These are phyloP conservation scores for Malurus alboscapulatus DNA, from an alignment of 2,113 vertebrate species.

Conservation along the genomic window DNA sequence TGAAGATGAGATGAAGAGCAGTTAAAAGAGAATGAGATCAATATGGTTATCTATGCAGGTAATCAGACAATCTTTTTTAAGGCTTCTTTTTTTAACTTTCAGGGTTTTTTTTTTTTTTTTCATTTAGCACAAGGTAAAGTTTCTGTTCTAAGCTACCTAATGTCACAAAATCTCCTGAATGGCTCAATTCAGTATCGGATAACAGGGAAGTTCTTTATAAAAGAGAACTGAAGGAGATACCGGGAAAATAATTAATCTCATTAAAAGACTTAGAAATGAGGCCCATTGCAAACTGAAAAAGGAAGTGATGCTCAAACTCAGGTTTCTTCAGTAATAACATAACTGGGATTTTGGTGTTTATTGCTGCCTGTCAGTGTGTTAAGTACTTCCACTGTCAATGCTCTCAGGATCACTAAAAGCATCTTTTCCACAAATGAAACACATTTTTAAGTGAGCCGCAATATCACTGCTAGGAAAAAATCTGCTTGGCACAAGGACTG, in stretches of 20 bases:
- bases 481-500: background rate
- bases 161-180: background rate
- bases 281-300: background rate
- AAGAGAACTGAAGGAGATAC: background rate
- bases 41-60: background rate
- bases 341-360: background rate
- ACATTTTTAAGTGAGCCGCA: background rate
- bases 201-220: background rate
- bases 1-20: background rate
- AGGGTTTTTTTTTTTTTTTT: background rate
- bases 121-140: background rate
- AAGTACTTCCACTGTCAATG: background rate
- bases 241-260: background rate
- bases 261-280: background rate
- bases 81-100: background rate
- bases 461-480: background rate
- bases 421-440: background rate
- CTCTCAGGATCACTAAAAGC: background rate
- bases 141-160: background rate
- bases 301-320: background rate
- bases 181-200: background rate
- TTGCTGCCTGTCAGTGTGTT: background rate
- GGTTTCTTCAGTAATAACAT: background rate
- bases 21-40: background rate
- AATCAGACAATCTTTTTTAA: background rate